Evolutionary conservation across 2,113 vertebrate genomes (phyloP), one percentile per base, ranked within the genome.

Genomic region (Anoura caudifer): DNA sequence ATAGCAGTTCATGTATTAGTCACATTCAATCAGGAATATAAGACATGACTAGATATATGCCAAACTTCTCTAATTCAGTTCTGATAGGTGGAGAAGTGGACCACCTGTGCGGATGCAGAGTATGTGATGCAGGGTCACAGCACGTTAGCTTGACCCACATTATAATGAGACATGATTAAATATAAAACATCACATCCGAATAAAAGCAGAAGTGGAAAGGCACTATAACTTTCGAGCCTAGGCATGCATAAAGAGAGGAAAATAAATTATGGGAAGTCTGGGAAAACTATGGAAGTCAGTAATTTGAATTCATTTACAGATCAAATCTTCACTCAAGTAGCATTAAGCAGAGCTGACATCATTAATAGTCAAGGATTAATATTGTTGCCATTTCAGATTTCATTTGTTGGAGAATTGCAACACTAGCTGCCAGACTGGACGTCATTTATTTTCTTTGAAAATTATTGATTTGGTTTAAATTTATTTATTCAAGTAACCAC

Each of bases 251-350:
- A 38, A 69, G 13, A 3, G 2, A n/a, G 14, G 3, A 4, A 56
- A 67, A n/a, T 14, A 77, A 89, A 90, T 87, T 87, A 76, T 47
- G 50, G 19, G n/a, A 81, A 95, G 15, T 70, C 84, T 41, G 4
- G 33, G 9, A 11, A 95, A 77, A 2, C 11, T 94, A 26, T 75
- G 70, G 95, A 95, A 65, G 72, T 0, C 12, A 94, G 2, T 95
- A 50, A 89, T 96, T 94, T 94, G 33, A 93, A 92, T 97, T 84
- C 94, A 81, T 91, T 96, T 96, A 95, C 31, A 94, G 73, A 91
- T 84, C 43, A 90, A 89, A 91, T 96, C 31, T 45, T 81, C 33
- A 76, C 24, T 93, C 63, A n/a, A 7, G n/a, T 94, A 91, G 91
- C 50, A 90, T 38, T 77, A 54, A 24, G 22, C 43, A 94, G 76